Conservation (phyloP, 2,888 invertebrate genomes). For the Acanthosepion lycidas region DNA sequence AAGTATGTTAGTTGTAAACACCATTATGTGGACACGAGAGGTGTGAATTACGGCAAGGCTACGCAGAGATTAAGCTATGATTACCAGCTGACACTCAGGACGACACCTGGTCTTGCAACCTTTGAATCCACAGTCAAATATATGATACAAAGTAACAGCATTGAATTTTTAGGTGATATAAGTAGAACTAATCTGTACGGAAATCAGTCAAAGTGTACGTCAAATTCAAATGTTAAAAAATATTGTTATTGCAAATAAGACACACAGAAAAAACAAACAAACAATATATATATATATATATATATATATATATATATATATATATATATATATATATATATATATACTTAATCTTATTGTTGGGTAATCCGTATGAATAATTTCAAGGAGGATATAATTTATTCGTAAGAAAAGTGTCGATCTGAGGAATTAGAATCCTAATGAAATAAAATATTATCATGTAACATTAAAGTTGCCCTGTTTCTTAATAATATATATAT, state of each 20-base stretch:
- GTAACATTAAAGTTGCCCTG: too few species aligned
- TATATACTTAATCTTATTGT: too few species aligned
- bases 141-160: constrained; percentile 70
- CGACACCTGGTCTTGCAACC: constrained; percentile 81
- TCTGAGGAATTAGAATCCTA: too few species aligned
- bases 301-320: too few species aligned
- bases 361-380: too few species aligned
- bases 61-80: constrained; percentile 52
- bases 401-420: too few species aligned
- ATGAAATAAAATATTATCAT: too few species aligned
- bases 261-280: too few species aligned
- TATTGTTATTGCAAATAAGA: constrained; percentile 72
- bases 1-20: constrained; percentile 69
- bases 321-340: too few species aligned
- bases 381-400: too few species aligned
- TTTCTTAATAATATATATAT: too few species aligned
- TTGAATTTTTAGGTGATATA: constrained; percentile 80
- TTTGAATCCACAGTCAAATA: constrained; percentile 86
- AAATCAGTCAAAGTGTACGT: constrained; percentile 74
- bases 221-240: constrained; percentile 66
- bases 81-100: constrained; percentile 80
- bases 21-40: constrained; percentile 51
- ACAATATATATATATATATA: too few species aligned
- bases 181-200: constrained; percentile 75
- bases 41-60: constrained; percentile 52